Base-by-base conservation (phyloP, 2,797 vertebrate genomes). In the Xiphorhynchus erythropygius region DNA sequence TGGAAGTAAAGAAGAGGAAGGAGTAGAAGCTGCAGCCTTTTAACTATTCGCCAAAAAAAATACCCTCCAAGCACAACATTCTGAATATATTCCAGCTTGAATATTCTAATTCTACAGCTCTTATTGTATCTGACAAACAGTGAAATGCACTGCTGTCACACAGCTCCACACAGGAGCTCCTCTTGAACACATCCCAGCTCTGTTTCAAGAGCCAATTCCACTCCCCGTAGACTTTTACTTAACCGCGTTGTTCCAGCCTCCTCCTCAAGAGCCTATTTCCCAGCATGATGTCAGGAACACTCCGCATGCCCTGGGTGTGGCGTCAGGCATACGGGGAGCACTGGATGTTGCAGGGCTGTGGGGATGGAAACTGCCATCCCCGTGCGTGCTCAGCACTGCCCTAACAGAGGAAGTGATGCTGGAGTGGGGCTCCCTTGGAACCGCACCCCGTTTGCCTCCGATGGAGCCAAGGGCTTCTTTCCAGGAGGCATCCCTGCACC, bases 401-500 rank as follows among this genome's bases (percentile, higher is more conserved):
- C 1, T 57, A 37, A 56, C 5, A 11, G 87, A 86, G 90, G 91
- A 95, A 95, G 82, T 57, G 85, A 86, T 78, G 95, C 68, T 74
- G 76, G 33, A 81, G 70, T 23, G 79, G 84, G 73, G 25, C 64
- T 80, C 60, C 53, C 60, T 68, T 9, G 4, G 64, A 91, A 53
- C 82, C 18, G 0, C 55, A 50, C 87, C 83, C 89, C 0, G 0
- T 22, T 59, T 59, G 3, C 73, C 22, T 85, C 24, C 0, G 0
- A 2, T 32, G 35, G 57, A 85, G 82, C 46, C 69, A 14, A 57
- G 35, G 85, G 77, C 88, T 77, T 8, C 17, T 57, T 82, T 68
- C 93, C 92, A 87, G 63, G 42, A 67, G 79, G 44, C 1, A 0
- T 78, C 47, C 67, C 50, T 32, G 82, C 27, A 50, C n/a, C 0